Conservation (phyloP, 2,797 vertebrate genomes). For the Lepus oiostolus region DNA sequence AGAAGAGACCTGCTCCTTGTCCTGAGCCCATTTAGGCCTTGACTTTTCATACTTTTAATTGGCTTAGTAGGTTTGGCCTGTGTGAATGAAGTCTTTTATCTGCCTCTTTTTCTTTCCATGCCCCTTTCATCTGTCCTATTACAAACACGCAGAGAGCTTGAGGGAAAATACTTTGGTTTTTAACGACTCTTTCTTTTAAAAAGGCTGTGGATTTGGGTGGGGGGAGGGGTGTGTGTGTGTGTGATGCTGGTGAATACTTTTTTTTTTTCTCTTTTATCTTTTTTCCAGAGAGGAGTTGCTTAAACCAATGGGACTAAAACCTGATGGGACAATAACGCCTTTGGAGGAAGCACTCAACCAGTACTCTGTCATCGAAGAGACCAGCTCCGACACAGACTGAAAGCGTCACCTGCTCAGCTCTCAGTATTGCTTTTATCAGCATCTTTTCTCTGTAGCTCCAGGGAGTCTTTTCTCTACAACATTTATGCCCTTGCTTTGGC, state of each 20-base stretch:
- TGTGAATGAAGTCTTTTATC: slow-evolving; percentile 88
- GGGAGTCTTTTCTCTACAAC: slow-evolving; percentile 84
- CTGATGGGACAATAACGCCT: slow-evolving; percentile 96
- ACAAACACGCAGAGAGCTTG: slow-evolving; percentile 82
- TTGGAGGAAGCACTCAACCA: slow-evolving; percentile 93
- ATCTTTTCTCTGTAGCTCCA: slow-evolving; percentile 85
- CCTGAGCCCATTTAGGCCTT: slow-evolving; percentile 85
- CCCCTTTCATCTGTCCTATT: slow-evolving; percentile 86
- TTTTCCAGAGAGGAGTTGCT: slow-evolving; percentile 95
- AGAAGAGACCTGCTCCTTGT: slow-evolving; percentile 84
- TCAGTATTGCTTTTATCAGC: slow-evolving; percentile 80
- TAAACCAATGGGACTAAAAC: slow-evolving; percentile 96
- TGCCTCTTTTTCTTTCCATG: slow-evolving; percentile 83
- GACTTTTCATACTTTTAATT: slow-evolving; percentile 89
- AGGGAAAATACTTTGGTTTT: slow-evolving; percentile 85
- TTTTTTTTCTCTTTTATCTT: slow-evolving; percentile 79
- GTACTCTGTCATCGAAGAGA: slow-evolving; percentile 89
- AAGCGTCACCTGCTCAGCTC: slow-evolving; percentile 84
- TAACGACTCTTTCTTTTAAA: slow-evolving; percentile 83
- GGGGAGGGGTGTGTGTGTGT: slow-evolving; percentile 66
- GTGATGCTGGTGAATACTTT: slow-evolving; percentile 86
- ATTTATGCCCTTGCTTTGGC: slow-evolving; percentile 86
- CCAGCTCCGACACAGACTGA: slow-evolving; percentile 95
- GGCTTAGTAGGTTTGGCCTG: slow-evolving; percentile 86
- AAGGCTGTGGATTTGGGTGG: slow-evolving; percentile 74